These are phyloP conservation scores for Drosophila kepulauana DNA, from an alignment of 1,140 invertebrate species.

Conservation along the genomic window DNA sequence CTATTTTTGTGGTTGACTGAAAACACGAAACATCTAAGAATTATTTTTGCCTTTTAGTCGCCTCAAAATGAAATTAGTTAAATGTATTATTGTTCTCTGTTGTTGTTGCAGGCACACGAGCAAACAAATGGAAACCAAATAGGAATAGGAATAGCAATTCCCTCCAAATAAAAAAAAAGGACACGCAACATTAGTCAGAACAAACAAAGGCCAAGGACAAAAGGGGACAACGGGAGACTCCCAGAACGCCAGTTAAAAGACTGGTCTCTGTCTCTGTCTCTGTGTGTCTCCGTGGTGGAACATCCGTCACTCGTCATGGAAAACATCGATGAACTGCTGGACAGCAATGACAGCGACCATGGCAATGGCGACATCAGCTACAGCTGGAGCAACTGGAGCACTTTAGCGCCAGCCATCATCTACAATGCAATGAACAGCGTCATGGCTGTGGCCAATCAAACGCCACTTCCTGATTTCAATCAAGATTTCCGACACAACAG, in stretches of 20 bases:
- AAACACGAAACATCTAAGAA: conserved; percentile 28
- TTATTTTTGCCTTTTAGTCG: conserved; percentile 11
- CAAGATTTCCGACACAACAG: conserved; percentile 40
- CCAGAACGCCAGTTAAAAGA: not conserved
- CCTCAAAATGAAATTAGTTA: conserved; percentile 58
- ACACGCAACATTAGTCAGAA: conserved; percentile 68
- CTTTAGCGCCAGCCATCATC: conserved; percentile 56
- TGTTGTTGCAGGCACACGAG: conserved; percentile 54
- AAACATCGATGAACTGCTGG: conserved; percentile 47
- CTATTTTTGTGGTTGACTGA: conserved; percentile 34
- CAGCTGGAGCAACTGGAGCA: conserved; percentile 67
- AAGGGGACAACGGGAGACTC: not conserved
- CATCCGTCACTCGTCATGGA: conserved; percentile 42
- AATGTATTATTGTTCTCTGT: conserved; percentile 49
- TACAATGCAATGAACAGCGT: conserved; percentile 67
- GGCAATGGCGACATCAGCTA: conserved; percentile 6
- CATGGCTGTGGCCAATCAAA: conserved; percentile 60
- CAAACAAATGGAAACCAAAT: conserved; percentile 75
- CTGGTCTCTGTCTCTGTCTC: not conserved
- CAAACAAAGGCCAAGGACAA: conserved; percentile 44
- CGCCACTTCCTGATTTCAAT: conserved; percentile 42
- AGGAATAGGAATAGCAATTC: conserved; percentile 52
- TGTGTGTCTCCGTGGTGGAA: no score
- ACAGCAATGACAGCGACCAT: conserved; percentile 15
- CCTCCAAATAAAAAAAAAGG: conserved; percentile 20